Base-by-base conservation (phyloP, 2,797 vertebrate genomes). In the Octomys mimax region DNA sequence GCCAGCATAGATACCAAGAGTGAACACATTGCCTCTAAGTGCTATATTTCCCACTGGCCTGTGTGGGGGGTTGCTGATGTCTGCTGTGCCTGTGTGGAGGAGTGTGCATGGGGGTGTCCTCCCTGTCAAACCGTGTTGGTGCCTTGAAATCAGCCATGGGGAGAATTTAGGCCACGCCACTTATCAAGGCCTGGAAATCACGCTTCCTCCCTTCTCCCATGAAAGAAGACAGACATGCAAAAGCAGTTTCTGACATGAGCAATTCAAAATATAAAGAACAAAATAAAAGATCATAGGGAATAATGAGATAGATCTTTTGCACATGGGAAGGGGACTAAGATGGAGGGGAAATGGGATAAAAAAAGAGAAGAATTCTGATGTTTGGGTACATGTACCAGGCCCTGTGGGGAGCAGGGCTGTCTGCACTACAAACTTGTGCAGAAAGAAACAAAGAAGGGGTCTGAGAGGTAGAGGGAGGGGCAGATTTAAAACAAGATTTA, bases 91-190 rank as follows among this genome's bases (percentile, higher is more conserved):
- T 1, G 10, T 24, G 0, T 4, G 13, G 5, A 28, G 64, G 36
- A 33, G 46, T 0, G 9, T 33, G n/a, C 6, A 0, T 13, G 1
- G 0, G 0, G 16, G 26, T 2, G 77, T 13, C 24, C 24, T 28
- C 22, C 75, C 42, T 0, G 22, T 3, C 31, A 61, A 1, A 9
- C 11, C 9, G 1, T 0, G 0, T 14, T 5, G 6, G 26, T 6
- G 10, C 28, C 49, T 24, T n/a, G 22, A 46, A 57, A 33, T 59
- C 2, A 0, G 22, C 39, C 2, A 4, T 28, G 7, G 24, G 61
- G 12, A 26, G 18, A 5, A 13, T 57, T 36, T 31, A 49, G 28
- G 52, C 68, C n/a, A 22, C 4, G 24, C 36, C 71, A 4, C n/a
- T 8, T 1, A 2, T 59, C 59, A 33, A 52, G 57, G 12, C 31